Evolutionary conservation across 2,888 invertebrate species (phyloP).

Genomic region (Alloplasta piceator): DNA sequence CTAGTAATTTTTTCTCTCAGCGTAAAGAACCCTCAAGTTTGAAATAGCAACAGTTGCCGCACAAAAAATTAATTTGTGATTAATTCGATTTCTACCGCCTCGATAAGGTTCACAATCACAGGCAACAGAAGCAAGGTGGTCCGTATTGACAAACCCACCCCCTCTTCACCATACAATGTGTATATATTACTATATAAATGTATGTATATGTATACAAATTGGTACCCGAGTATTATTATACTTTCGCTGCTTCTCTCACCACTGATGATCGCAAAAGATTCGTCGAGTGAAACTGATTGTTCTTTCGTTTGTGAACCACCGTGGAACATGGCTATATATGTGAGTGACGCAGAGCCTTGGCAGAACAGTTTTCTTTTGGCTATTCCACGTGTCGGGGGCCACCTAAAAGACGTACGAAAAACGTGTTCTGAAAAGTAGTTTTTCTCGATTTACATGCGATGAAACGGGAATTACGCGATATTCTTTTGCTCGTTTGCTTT

Average conservation of each 20-base stretch:
- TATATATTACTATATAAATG: constrained; percentile 35
- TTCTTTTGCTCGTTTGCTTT: constrained; percentile 71
- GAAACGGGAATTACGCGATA: constrained; percentile 70
- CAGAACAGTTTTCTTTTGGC: constrained; percentile 75
- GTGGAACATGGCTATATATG: constrained; percentile 77
- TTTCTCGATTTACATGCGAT: constrained; percentile 66
- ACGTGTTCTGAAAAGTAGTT: constrained; percentile 13
- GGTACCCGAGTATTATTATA: constrained; percentile 62
- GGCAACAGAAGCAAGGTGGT: too few relatives aligned
- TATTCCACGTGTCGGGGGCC: constrained; percentile 30
- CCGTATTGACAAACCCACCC: too few relatives aligned
- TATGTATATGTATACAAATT: constrained; percentile 39
- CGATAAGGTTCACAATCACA: too few relatives aligned
- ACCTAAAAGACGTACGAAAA: constrained; percentile 11
- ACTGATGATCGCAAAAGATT: constrained; percentile 70
- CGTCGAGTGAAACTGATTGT: constrained; percentile 82
- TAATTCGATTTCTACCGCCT: too few relatives aligned
- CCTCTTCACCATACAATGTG: too few relatives aligned
- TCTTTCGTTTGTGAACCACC: constrained; percentile 78
- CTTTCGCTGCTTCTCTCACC: constrained; percentile 77
- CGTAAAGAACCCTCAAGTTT: too few relatives aligned
- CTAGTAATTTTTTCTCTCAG: too few relatives aligned
- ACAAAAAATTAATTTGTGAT: too few relatives aligned
- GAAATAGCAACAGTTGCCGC: too few relatives aligned
- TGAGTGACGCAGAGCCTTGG: constrained; percentile 66